Conservation (phyloP, 1,140 invertebrate genomes). For the Zeugodacus cucurbitae region DNA sequence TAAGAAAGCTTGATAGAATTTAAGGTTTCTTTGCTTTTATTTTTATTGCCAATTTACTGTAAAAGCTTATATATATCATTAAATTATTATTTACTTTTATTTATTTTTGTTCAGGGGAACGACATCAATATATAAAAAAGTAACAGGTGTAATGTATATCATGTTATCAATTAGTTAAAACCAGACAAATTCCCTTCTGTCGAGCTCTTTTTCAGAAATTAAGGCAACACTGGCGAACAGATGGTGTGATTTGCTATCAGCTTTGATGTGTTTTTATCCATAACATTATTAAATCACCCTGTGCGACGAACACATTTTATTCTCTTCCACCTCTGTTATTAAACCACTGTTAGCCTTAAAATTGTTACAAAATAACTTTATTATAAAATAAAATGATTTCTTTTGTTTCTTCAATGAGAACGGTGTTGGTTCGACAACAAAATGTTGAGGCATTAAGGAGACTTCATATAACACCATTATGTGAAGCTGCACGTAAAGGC, state of each 20-base stretch:
- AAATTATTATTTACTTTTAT: too few species aligned
- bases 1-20: too few species aligned
- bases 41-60: too few species aligned
- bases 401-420: constrained; percentile 53
- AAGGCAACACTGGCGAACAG: background rate
- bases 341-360: background rate
- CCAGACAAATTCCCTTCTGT: too few species aligned
- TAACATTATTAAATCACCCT: background rate
- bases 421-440: constrained; percentile 50
- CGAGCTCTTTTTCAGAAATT: background rate
- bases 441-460: constrained; percentile 46
- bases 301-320: background rate
- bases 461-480: constrained; percentile 64
- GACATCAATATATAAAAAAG: too few species aligned
- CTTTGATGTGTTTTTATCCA: background rate
- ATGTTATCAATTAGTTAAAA: too few species aligned
- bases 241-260: background rate
- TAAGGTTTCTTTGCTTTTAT: too few species aligned
- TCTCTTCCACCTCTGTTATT: background rate
- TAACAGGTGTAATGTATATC: too few species aligned
- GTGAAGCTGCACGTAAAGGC: constrained; percentile 78
- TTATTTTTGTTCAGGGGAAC: too few species aligned
- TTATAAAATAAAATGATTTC: constrained; percentile 51
- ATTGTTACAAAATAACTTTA: background rate
- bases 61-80: too few species aligned